These are phyloP conservation scores for Catocala fraxini DNA, from an alignment of 2,888 invertebrate genomes.

Conservation along the genomic window DNA sequence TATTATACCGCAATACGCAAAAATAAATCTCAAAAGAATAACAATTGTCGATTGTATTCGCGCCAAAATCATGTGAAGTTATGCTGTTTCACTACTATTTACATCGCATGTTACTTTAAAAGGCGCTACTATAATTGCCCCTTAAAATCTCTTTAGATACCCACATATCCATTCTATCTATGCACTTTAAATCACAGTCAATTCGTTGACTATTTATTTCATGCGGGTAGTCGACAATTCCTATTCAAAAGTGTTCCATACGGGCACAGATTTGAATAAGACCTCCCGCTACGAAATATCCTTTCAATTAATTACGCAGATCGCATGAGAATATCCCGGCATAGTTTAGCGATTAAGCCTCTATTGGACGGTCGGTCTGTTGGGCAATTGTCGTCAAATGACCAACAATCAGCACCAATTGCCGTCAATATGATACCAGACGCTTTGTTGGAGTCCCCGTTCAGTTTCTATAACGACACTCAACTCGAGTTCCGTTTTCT, in stretches of 20 bases:
- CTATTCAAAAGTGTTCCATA: slow-evolving; percentile 5
- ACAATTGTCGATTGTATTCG: too few relatives aligned
- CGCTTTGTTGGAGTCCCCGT: slow-evolving; percentile 52
- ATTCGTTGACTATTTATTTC: not conserved
- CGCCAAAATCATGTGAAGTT: too few relatives aligned
- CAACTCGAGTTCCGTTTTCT: slow-evolving; percentile 50
- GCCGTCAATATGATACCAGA: slow-evolving; percentile 78
- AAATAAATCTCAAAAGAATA: too few relatives aligned
- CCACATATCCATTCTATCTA: too few relatives aligned
- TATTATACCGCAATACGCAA: too few relatives aligned
- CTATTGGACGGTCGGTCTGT: slow-evolving; percentile 60
- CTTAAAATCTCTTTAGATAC: too few relatives aligned
- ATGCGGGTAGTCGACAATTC: slow-evolving; percentile 12
- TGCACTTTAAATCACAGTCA: not conserved
- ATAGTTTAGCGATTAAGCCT: slow-evolving; percentile 69
- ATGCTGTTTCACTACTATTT: not conserved
- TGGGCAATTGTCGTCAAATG: slow-evolving; percentile 81
- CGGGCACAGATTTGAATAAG: slow-evolving; percentile 26
- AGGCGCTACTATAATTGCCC: too few relatives aligned
- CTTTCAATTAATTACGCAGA: slow-evolving; percentile 74
- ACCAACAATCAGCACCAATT: slow-evolving; percentile 83
- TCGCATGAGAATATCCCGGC: slow-evolving; percentile 79
- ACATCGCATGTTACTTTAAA: not conserved
- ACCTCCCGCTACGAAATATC: slow-evolving; percentile 64
- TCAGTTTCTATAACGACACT: slow-evolving; percentile 55